Conservation (phyloP, 2,113 vertebrate genomes). For the Regulus satrapa region DNA sequence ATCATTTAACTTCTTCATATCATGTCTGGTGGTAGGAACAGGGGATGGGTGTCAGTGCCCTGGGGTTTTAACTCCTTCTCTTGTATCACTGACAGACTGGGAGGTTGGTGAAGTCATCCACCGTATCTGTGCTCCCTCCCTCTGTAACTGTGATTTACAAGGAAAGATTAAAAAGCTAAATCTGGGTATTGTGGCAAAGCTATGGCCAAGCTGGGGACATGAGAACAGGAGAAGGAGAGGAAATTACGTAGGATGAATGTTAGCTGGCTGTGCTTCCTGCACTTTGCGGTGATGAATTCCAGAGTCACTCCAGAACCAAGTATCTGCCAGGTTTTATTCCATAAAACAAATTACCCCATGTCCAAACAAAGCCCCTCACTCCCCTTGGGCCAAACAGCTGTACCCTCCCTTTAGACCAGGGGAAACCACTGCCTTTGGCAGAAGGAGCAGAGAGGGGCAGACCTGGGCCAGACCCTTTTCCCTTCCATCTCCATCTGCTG, state of each 20-base stretch:
- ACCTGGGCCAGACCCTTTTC: not conserved
- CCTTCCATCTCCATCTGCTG: not conserved
- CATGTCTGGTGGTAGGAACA: not conserved
- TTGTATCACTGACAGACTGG: conserved; percentile 2
- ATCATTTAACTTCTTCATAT: not conserved
- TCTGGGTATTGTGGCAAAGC: not conserved
- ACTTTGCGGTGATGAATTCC: not conserved
- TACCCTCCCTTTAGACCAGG: not conserved
- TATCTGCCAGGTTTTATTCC: conserved; percentile 6
- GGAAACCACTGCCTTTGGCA: not conserved
- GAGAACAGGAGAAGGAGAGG: not conserved
- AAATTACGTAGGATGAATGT: not conserved
- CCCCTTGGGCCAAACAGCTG: conserved; percentile 20
- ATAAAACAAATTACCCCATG: not conserved
- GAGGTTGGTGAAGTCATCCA: not conserved
- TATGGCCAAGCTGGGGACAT: not conserved
- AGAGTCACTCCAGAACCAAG: not conserved
- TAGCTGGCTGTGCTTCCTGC: not conserved
- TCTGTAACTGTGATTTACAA: conserved; percentile 14
- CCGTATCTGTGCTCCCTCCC: not conserved
- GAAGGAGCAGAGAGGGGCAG: not conserved
- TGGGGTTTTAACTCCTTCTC: conserved; percentile 40
- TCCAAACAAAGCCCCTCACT: not conserved
- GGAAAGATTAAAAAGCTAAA: conserved; percentile 10
- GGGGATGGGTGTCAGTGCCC: not conserved